Evolutionary conservation across 35 echinoderm and acorn worm species (phyloP).

Genomic region (Lytechinus pictus): DNA sequence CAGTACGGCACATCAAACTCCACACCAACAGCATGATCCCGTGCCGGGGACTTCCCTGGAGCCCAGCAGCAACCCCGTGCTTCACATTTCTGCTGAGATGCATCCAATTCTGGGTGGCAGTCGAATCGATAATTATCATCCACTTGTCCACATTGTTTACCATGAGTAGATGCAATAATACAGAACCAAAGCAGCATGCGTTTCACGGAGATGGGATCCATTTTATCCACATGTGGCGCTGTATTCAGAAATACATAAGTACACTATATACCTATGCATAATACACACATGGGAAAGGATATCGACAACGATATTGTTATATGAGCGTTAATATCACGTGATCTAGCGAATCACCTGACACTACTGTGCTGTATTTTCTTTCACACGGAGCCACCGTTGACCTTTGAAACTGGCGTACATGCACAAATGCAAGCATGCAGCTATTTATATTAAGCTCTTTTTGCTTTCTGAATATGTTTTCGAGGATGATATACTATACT

Average conservation of each 20-base stretch:
- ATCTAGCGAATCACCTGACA: not conserved
- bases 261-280: no score
- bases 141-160: not conserved
- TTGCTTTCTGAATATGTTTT: no score
- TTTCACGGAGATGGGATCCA: not conserved
- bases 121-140: slow-evolving; percentile 58
- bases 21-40: not conserved
- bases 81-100: slow-evolving; percentile 76
- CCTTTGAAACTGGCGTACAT: not conserved
- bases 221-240: not conserved
- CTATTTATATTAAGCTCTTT: no score
- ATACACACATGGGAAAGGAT: no score
- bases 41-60: not conserved
- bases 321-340: not conserved
- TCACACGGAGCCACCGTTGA: not conserved
- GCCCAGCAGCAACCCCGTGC: slow-evolving; percentile 91
- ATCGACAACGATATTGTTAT: not conserved
- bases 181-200: not conserved
- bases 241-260: no score
- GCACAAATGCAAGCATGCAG: not conserved
- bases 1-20: slow-evolving; percentile 76
- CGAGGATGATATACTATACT: no score
- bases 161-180: not conserved
- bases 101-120: slow-evolving; percentile 68
- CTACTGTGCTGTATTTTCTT: not conserved